Evolutionary conservation across 2,113 vertebrate species (phyloP), one percentile per base, ranked within the genome.

Genomic region (Aspidoscelis tigris): DNA sequence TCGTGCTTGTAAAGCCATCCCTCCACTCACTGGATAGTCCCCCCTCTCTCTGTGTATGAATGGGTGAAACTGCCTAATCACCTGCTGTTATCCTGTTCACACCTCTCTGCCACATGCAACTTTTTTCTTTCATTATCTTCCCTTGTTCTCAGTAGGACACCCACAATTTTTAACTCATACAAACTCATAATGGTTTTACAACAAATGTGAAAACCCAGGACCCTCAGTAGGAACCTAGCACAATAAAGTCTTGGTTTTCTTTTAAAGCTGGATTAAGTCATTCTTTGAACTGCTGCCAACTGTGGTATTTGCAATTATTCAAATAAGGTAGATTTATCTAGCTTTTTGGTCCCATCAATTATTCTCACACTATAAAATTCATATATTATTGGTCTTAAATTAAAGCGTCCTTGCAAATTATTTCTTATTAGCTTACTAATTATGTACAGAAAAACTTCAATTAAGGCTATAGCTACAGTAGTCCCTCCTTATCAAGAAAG

Each of bases 111-210:
- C 22, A 55, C 3, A 70, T 11, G 11, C 20, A 55, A 77, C 33
- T 21, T 55, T n/a, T 3, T 50, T 47, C 58, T 39, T 70, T n/a
- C 41, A 7, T 43, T 55, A 43, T 26, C 26, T 39, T 83, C 64
- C 64, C 44, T 83, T 83, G 73, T 76, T 70, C 74, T 78, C 82
- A 76, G 66, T 43, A 70, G 75, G 82, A n/a, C 47, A 70, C 6
- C 47, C 58, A 14, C 74, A 70, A 6, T 61, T 50, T 77, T 81
- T 21, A 41, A 7, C 26, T 72, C 33, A 43, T 78, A 33, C 58
- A 55, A 43, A 61, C 70, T 33, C 44, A 53, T 47, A 16, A 53
- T 84, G 33, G n/a, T 22, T 68, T 24, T 41, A 26, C 53, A 80
- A 41, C 26, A 33, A 11, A 75, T 41, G 26, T 69, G 65, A 84